Conservation (phyloP, 37 sponge, comb jelly and placozoan species). For the Hexactinellida sp. region DNA sequence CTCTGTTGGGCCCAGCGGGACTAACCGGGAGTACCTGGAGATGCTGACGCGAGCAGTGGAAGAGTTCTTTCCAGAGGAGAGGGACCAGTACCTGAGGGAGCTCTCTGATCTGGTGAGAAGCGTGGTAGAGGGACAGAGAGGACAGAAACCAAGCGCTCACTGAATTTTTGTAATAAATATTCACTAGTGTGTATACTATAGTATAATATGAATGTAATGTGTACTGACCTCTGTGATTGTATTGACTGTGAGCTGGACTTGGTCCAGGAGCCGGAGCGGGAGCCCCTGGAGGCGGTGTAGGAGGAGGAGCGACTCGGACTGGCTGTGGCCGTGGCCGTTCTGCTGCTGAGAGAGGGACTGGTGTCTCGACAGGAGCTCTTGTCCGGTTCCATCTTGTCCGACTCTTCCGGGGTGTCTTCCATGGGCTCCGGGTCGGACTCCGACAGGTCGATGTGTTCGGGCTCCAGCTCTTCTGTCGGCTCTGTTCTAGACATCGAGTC, state of each 20-base stretch:
- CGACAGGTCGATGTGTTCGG: background rate
- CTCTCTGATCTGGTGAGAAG: background rate
- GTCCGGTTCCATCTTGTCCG: background rate
- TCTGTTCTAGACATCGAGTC: background rate
- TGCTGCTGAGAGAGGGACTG: background rate
- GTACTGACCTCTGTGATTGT: background rate
- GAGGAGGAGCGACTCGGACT: background rate
- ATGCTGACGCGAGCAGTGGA: constrained; percentile 45
- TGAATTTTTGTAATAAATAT: background rate
- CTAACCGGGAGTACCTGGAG: constrained; percentile 76
- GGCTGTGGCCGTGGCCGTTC: background rate
- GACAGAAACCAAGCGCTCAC: background rate
- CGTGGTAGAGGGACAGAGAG: background rate
- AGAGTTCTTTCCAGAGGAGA: constrained; percentile 18
- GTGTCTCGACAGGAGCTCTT: background rate
- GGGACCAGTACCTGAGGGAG: background rate
- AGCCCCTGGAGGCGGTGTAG: background rate
- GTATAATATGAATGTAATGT: background rate
- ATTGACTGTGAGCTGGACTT: background rate
- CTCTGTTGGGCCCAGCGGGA: constrained; percentile 60
- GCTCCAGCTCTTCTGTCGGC: background rate
- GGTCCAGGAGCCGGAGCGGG: background rate
- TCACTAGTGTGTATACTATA: background rate
- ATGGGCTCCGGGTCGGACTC: background rate
- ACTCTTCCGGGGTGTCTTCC: background rate